Percentiles rank a stretch among this genome's conserved stretches.
phyloP scores from a whole-genome alignment of 2,797 vertebrate species.

The Amniataba percoides region DNA sequence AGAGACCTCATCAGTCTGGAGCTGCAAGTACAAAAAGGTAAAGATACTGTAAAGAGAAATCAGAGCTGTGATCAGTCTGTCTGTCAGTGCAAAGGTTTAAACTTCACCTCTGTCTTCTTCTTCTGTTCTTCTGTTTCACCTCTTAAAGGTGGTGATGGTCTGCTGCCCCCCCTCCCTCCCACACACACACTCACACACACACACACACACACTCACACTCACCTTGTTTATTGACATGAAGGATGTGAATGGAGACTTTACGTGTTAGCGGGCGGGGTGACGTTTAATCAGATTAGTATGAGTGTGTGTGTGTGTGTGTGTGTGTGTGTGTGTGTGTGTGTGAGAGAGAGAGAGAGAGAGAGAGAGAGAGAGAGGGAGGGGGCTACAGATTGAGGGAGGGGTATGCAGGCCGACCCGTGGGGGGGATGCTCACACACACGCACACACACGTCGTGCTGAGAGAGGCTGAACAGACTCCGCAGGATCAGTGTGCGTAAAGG shows the following conservation, averaged over 20 bases:
- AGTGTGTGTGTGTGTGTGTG: conserved; percentile 21
- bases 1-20: conserved; percentile 6
- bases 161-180: neutral
- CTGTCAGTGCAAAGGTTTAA: neutral
- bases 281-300: conserved; percentile 73
- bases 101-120: neutral
- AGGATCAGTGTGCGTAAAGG: conserved; percentile 16
- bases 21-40: neutral
- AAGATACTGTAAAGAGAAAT: neutral
- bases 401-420: conserved; percentile 53
- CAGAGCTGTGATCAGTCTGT: neutral
- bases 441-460: conserved; percentile 4
- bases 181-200: neutral
- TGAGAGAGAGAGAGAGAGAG: neutral
- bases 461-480: too few relatives aligned
- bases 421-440: conserved; percentile 72
- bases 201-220: neutral
- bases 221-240: conserved; percentile 40
- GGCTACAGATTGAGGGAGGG: conserved; percentile 33
- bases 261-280: conserved; percentile 58
- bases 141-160: neutral
- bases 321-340: conserved; percentile 18
- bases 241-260: conserved; percentile 48
- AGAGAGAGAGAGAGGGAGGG: neutral
- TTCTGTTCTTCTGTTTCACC: neutral